Base-by-base conservation (phyloP, 2,113 vertebrate genomes). In the Oncorhynchus nerka region DNA sequence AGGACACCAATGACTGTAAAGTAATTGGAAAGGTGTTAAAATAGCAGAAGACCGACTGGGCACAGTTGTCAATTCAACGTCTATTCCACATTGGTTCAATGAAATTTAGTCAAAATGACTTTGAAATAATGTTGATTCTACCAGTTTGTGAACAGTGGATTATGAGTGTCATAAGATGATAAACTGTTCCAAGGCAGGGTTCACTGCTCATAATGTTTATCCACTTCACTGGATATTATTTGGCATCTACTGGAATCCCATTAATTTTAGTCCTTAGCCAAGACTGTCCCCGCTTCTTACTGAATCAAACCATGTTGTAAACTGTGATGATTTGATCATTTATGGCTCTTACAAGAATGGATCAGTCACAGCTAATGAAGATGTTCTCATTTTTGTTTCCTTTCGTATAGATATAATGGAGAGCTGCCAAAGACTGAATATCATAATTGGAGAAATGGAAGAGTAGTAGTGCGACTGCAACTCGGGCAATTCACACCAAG, bases 371-470 rank as follows among this genome's bases (percentile, higher is more conserved):
- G 69, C 57, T 80, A 67, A 80, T 75, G 69, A 61, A 55, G 16
- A 26, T 30, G 16, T 19, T 68, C 19, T 20, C 3, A 51, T 73
- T 34, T 34, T 48, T 64, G 34, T 70, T 69, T 24, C 22, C 28
- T 74, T 55, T 48, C 67, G 28, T 80, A 83, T 82, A 78, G 4
- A 77, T 65, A 81, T 89, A 87, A 89, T 89, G 86, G 74, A 71
- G 71, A 82, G 79, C 77, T 75, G 78, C 89, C 79, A 76, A 85
- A 91, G 89, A 90, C 83, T 20, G 34, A 73, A 66, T 39, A n/a
- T 28, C 71, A 67, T 70, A 4, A 49, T 71, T 68, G 70, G 75
- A 74, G 75, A 39, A 72, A 82, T 84, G 83, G 78, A 77, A 74
- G 67, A 82, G 73, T 86, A 79, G 75, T 83, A 79, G 74, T 24